Conservation (phyloP, 2,797 vertebrate species). For the Myotis vivesi region DNA sequence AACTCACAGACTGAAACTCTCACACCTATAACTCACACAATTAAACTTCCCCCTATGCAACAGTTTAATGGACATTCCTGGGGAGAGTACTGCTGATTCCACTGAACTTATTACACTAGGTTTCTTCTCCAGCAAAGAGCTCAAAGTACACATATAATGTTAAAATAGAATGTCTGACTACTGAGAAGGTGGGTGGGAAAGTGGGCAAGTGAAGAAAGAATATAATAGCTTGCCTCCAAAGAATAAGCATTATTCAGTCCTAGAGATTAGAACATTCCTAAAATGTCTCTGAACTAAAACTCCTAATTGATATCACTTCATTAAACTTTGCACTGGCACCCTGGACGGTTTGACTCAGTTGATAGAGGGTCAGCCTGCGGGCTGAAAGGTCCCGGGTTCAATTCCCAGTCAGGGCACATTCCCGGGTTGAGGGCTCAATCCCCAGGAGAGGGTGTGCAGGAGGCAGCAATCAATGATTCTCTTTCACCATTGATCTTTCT, state of each 20-base stretch:
- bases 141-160: constrained; percentile 61
- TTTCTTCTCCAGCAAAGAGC: constrained; percentile 65
- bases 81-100: constrained; percentile 57
- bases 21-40: constrained; percentile 64
- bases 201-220: constrained; percentile 66
- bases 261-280: constrained; percentile 59
- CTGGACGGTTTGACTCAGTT: no score
- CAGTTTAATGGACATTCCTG: constrained; percentile 68
- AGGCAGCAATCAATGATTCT: no score
- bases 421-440: no score
- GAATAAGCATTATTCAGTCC: constrained; percentile 67
- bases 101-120: constrained; percentile 64
- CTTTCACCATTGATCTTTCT: no score
- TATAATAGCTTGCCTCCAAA: constrained; percentile 61
- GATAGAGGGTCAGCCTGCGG: no score
- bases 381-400: no score
- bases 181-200: constrained; percentile 73
- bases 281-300: constrained; percentile 61
- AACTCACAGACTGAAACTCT: constrained; percentile 39
- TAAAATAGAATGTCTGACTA: constrained; percentile 73
- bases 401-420: no score
- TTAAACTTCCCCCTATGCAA: constrained; percentile 36
- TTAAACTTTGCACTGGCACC: constrained; percentile 40
- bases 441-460: no score
- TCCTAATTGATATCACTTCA: constrained; percentile 51